phyloP scores from a whole-genome alignment of 2,113 vertebrate genomes.

The Danio rerio region DNA sequence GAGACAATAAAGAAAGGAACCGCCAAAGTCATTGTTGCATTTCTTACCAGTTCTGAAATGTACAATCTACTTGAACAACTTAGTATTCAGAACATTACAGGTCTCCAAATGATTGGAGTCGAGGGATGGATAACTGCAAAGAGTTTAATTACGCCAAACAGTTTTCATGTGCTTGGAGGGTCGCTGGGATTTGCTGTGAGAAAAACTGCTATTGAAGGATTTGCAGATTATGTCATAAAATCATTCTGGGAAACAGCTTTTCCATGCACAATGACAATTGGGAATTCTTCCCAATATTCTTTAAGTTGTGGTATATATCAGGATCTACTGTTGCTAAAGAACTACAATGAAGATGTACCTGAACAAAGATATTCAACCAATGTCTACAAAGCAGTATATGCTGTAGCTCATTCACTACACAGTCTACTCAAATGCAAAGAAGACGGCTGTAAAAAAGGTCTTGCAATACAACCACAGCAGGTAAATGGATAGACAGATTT shows the following conservation, averaged over 20 bases:
- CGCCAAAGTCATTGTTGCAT: conserved; percentile 72
- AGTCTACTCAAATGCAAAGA: conserved; percentile 63
- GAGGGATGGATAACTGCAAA: conserved; percentile 4
- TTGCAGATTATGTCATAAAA: conserved; percentile 1
- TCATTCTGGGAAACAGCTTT: conserved; percentile 66
- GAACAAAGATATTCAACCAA: conserved; percentile 71
- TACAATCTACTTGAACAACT: neutral
- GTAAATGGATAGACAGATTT: conserved; percentile 51
- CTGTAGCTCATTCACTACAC: conserved; percentile 55
- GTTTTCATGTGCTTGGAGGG: neutral
- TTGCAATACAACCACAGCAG: conserved; percentile 65
- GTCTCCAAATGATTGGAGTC: neutral
- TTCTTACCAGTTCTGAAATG: conserved; percentile 1
- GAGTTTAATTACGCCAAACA: neutral
- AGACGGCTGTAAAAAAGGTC: conserved; percentile 60
- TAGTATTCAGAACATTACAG: neutral
- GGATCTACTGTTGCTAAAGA: conserved; percentile 59
- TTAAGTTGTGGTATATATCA: conserved; percentile 60
- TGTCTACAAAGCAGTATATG: conserved; percentile 74
- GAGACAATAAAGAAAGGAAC: conserved; percentile 70
- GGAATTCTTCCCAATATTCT: conserved; percentile 22
- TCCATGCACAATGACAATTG: conserved; percentile 42
- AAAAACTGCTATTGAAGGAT: neutral
- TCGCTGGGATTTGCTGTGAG: neutral
- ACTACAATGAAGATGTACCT: conserved; percentile 66